Percentiles rank a stretch among this genome's conserved stretches.
Conservation (phyloP, 1,140 invertebrate genomes). For the Diorhabda sublineata region DNA sequence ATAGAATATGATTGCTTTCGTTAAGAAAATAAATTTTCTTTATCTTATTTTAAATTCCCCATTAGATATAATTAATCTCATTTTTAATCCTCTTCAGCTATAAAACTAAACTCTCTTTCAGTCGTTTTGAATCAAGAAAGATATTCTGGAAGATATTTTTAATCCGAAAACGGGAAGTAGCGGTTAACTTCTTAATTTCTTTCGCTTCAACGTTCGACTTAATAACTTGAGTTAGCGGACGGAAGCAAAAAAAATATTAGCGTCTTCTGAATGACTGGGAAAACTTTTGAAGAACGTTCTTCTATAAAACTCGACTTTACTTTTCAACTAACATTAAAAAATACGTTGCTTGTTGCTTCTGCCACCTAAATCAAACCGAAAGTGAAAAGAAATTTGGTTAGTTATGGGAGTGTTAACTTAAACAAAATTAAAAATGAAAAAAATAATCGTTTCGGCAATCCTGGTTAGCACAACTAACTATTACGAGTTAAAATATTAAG, state of each 20-base stretch:
- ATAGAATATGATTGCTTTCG: background rate
- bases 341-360: background rate
- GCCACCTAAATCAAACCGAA: background rate
- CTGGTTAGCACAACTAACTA: too few species aligned
- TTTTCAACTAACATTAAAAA: background rate
- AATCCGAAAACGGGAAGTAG: slow-evolving; percentile 10
- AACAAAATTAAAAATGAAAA: too few species aligned
- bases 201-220: slow-evolving; percentile 7
- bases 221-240: slow-evolving; percentile 4
- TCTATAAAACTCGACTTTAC: background rate
- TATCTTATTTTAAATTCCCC: slow-evolving; percentile 8
- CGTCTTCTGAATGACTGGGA: background rate
- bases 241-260: slow-evolving; percentile 6
- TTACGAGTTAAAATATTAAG: too few species aligned
- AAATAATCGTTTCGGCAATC: too few species aligned
- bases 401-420: too few species aligned
- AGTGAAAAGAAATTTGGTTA: too few species aligned
- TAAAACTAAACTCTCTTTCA: slow-evolving; percentile 12
- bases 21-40: slow-evolving; percentile 1
- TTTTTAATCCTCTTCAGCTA: slow-evolving; percentile 18
- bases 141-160: slow-evolving; percentile 11
- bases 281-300: background rate
- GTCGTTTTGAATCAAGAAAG: slow-evolving; percentile 10
- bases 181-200: slow-evolving; percentile 18
- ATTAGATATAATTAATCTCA: slow-evolving; percentile 14